These are phyloP conservation scores for Saxicola maurus DNA, from an alignment of 2,797 vertebrate species.

Conservation along the genomic window DNA sequence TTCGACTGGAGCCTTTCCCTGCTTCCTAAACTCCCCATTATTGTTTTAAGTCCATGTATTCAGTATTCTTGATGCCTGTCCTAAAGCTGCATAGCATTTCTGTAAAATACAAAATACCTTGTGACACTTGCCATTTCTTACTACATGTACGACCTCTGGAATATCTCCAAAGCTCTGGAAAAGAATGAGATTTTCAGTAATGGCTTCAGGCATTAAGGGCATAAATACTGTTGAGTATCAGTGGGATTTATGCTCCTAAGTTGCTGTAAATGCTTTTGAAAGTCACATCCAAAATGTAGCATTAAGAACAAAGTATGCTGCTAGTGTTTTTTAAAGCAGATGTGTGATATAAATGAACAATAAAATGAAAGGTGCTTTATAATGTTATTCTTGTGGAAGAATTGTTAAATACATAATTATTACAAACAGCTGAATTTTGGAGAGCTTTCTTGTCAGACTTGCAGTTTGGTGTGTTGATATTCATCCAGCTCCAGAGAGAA, in stretches of 20 bases:
- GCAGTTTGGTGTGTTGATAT: background rate
- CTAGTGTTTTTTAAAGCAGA: conserved; percentile 15
- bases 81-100: conserved; percentile 7
- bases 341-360: conserved; percentile 6
- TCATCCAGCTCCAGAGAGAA: background rate
- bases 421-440: conserved; percentile 23
- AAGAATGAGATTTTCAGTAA: conserved; percentile 43
- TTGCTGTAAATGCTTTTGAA: conserved; percentile 37
- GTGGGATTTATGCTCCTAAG: conserved; percentile 22
- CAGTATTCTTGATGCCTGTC: conserved; percentile 18
- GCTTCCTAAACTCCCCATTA: background rate
- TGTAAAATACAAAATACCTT: background rate
- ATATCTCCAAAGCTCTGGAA: conserved; percentile 30
- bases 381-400: conserved; percentile 45
- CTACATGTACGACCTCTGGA: conserved; percentile 13
- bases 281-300: conserved; percentile 26
- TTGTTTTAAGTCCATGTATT: background rate
- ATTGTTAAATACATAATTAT: conserved; percentile 41
- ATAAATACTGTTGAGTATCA: conserved; percentile 4
- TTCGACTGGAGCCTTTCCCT: background rate
- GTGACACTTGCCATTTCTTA: conserved; percentile 55
- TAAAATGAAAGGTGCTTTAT: conserved; percentile 20
- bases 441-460: conserved; percentile 1
- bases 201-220: conserved; percentile 39
- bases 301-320: conserved; percentile 13